A percentile compares a stretch with the other conserved stretches of the same genome.
Conservation (phyloP, 1,140 invertebrate genomes). For the Luehdorfia chinensis region DNA sequence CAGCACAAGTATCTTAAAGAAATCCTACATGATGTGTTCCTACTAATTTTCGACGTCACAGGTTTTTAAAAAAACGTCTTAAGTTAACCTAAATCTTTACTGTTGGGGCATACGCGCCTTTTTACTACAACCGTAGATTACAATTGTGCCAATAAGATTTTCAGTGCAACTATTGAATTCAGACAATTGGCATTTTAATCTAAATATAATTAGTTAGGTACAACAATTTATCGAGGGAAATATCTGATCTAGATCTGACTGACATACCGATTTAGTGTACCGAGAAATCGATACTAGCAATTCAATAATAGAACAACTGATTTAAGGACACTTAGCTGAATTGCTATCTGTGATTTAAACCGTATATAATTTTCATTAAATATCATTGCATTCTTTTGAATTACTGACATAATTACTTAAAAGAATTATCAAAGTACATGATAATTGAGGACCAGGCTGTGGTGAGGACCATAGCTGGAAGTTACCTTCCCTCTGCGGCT, state of each 20-base stretch:
- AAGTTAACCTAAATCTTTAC: too few relatives aligned
- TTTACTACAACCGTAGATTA: too few relatives aligned
- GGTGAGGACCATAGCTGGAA: not conserved
- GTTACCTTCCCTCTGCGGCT: too few relatives aligned
- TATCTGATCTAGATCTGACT: constrained; percentile 29
- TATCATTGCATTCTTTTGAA: constrained; percentile 6
- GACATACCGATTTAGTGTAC: constrained; percentile 40
- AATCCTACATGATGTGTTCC: too few relatives aligned
- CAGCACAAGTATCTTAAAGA: too few relatives aligned
- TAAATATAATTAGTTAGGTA: constrained; percentile 33
- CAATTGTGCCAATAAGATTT: too few relatives aligned
- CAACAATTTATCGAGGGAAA: constrained; percentile 44
- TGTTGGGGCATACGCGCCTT: too few relatives aligned
- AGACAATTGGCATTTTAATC: constrained; percentile 29
- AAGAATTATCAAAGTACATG: constrained; percentile 15
- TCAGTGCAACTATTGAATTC: constrained; percentile 13
- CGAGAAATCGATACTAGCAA: constrained; percentile 31
- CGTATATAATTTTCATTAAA: constrained; percentile 4
- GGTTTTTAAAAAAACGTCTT: too few relatives aligned
- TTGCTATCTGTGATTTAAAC: constrained; percentile 13
- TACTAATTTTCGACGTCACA: too few relatives aligned
- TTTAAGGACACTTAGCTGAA: constrained; percentile 7
- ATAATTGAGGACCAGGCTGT: constrained; percentile 6
- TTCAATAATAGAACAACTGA: constrained; percentile 22
- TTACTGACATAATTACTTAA: constrained; percentile 15